Conservation (phyloP, 2,113 vertebrate species). For the Ivindomyrus marchei region DNA sequence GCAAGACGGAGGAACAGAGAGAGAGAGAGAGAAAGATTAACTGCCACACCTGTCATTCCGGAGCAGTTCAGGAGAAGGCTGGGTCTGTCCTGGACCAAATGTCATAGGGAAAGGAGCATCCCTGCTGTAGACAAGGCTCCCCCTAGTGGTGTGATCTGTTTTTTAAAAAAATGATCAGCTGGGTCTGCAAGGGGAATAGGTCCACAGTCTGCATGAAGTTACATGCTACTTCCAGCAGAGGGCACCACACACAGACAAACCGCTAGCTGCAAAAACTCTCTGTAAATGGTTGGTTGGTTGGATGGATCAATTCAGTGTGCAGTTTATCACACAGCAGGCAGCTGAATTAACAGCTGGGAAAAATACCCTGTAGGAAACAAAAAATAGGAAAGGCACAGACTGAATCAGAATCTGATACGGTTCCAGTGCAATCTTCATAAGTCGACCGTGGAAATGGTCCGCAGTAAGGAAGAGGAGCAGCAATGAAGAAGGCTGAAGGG, state of each 20-base stretch:
- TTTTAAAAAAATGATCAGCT: not conserved
- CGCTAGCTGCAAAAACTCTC: not conserved
- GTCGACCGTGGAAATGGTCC: not conserved
- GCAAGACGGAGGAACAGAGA: slow-evolving; percentile 23
- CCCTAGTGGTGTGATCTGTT: slow-evolving; percentile 36
- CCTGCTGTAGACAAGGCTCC: slow-evolving; percentile 26
- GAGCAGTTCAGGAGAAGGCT: not conserved
- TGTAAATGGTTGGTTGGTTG: not conserved
- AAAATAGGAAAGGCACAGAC: not conserved
- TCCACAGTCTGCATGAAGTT: not conserved
- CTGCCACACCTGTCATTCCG: not conserved
- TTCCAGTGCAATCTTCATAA: not conserved
- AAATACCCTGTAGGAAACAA: not conserved
- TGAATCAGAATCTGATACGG: not conserved
- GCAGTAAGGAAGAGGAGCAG: not conserved
- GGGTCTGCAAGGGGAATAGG: not conserved
- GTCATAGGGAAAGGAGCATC: not conserved
- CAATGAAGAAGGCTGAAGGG: not conserved
- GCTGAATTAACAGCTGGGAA: not conserved
- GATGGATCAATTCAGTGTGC: not conserved
- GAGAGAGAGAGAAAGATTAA: not conserved
- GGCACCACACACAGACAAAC: slow-evolving; percentile 31
- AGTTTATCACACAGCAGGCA: not conserved
- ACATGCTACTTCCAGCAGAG: slow-evolving; percentile 35
- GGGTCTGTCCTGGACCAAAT: not conserved